Evolutionary conservation across 2,797 vertebrate genomes (phyloP), one percentile per base, ranked within the genome.

Genomic region (Poeciliopsis turneri): DNA sequence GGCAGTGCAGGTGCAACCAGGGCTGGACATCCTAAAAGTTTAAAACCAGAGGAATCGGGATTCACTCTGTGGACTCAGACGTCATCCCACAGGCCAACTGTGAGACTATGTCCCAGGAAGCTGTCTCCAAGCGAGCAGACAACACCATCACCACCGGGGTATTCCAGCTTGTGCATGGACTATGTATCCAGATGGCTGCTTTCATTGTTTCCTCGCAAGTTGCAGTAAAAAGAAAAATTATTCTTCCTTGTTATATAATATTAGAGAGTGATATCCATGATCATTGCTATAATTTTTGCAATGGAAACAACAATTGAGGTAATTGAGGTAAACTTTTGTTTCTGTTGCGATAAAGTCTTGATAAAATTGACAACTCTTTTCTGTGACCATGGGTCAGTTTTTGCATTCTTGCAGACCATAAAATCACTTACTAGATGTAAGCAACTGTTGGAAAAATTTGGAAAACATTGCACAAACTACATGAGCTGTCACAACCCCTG

Each of bases 81-180:
- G 77, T 91, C 69, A 86, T 97, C 89, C 94, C 97, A 81, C 90
- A 96, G 86, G 97, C 95, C 90, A 96, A 97, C 86, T 92, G 96
- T 69, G 94, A 97, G 97, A 97, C 96, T 33, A 95, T 95, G 93
- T 97, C 98, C 93, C 97, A 98, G 91, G 95, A 96, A 86, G 96
- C 97, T 83, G 95, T 95, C 84, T 96, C 96, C 77, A 94, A 93
- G 87, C 94, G 57, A 81, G 94, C 94, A 78, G 92, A 90, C 88
- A 92, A 87, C 87, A 92, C 87, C 90, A 91, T 91, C 86, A 93
- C 95, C 91, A 92, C 93, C 83, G 90, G 93, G 59, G 98, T 99
- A 94, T 78, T 85, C 80, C 28, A 73, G 49, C 57, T 78, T 75
- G 46, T 87, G 89, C 92, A 91, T 91, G 89, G 77, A 83, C 25